These are phyloP conservation scores for Neopipo cinnamomea DNA, from an alignment of 2,113 vertebrate species.

Conservation along the genomic window DNA sequence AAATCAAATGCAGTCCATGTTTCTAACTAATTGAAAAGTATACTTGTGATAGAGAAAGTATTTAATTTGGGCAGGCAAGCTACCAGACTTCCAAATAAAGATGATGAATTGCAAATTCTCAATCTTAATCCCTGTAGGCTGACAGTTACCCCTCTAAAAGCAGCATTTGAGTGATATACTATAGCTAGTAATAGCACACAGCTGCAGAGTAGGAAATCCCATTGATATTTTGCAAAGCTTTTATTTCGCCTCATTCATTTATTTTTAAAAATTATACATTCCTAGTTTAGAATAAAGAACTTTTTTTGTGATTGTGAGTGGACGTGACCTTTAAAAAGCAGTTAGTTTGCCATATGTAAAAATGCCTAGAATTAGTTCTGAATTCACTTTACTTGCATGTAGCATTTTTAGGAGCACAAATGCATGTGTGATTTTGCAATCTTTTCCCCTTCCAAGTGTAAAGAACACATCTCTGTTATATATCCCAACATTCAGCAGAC, in stretches of 20 bases:
- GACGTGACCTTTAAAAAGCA: slow-evolving; percentile 1
- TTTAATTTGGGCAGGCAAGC: slow-evolving; percentile 72
- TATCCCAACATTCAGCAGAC: neutral
- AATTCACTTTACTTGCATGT: neutral
- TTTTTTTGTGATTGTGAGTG: neutral
- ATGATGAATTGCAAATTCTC: slow-evolving; percentile 79
- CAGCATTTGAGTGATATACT: slow-evolving; percentile 73
- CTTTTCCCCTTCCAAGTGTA: neutral
- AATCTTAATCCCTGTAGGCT: slow-evolving; percentile 73
- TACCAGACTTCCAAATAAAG: slow-evolving; percentile 72
- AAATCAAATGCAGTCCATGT: slow-evolving; percentile 64
- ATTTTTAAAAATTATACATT: slow-evolving; percentile 61
- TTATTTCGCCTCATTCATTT: slow-evolving; percentile 68
- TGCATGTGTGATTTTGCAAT: neutral
- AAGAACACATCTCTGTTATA: neutral
- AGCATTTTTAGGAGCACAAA: slow-evolving; percentile 13
- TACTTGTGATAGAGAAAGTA: slow-evolving; percentile 66
- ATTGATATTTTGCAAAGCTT: slow-evolving; percentile 67
- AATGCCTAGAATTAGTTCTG: neutral
- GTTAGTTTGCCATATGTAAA: neutral
- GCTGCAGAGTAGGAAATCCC: slow-evolving; percentile 68
- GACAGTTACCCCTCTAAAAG: slow-evolving; percentile 75
- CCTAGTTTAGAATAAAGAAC: slow-evolving; percentile 30
- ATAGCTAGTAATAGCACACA: slow-evolving; percentile 70
- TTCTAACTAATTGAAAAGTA: slow-evolving; percentile 66